Evolutionary conservation across 2,888 invertebrate genomes (phyloP).

Genomic region (Hedychridium roseum): DNA sequence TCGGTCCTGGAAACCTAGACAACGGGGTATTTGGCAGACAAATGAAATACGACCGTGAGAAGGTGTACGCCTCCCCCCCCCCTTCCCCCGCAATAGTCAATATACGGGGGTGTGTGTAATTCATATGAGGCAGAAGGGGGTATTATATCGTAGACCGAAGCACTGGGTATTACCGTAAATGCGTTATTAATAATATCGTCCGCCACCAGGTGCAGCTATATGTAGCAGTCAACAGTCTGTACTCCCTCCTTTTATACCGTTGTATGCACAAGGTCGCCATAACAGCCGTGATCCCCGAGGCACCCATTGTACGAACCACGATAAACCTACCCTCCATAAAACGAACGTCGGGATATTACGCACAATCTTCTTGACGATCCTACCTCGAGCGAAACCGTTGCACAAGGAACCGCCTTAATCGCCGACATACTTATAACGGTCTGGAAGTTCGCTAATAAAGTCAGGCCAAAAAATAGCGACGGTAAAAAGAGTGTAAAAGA

Average conservation of each 20-base stretch:
- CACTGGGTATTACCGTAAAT: conserved; percentile 41
- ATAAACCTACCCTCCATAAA: conserved; percentile 37
- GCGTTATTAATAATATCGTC: conserved; percentile 50
- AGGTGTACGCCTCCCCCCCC: conserved; percentile 4
- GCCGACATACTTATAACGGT: no score
- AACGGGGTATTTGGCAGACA: conserved; percentile 39
- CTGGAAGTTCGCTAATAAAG: no score
- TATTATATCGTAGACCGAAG: conserved; percentile 38
- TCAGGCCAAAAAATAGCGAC: no score
- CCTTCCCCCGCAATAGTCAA: conserved; percentile 13
- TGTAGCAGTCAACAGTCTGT: conserved; percentile 36
- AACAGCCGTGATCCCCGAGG: conserved; percentile 24
- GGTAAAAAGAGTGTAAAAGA: no score
- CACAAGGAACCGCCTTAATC: no score
- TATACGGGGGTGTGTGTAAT: not conserved
- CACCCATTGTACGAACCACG: conserved; percentile 34
- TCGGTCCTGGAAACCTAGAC: conserved; percentile 24
- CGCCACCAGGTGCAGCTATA: conserved; percentile 11
- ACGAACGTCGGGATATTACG: conserved; percentile 39
- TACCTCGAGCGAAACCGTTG: no score
- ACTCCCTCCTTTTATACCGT: conserved; percentile 30
- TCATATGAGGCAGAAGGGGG: conserved; percentile 14
- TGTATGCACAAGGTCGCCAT: conserved; percentile 42
- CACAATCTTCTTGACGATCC: conserved; percentile 39
- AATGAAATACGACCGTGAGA: conserved; percentile 37